Evolutionary conservation across 2,113 vertebrate genomes (phyloP), one percentile per base, ranked within the genome.

Genomic region (Laticauda colubrina): DNA sequence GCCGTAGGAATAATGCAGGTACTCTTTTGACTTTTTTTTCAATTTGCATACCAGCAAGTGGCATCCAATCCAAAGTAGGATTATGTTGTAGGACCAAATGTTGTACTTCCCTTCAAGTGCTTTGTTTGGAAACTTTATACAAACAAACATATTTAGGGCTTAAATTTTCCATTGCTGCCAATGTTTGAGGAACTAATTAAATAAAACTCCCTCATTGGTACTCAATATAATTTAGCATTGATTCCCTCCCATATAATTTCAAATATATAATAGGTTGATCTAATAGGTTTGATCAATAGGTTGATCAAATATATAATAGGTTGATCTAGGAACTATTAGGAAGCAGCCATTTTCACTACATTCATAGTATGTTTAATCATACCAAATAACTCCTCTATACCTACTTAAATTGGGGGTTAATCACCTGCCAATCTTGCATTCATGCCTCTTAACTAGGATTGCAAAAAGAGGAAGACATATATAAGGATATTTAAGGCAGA

Each of bases 401-500:
- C 34, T 61, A 87, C 4, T 81, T 4, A 55, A 93, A 1, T 92
- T 94, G 92, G 39, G 85, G 86, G 85, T 39, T 93, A 93, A 69
- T 87, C 91, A 57, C 11, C 89, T 94, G 88, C 34, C 86, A 53
- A 91, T 75, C 39, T 93, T 94, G 56, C 91, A 21, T 91, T 91
- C 29, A 81, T 39, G 93, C 55, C 94, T 54, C 23, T 69, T 23
- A 43, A 55, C 2, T 43, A n/a, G 87, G 56, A 1, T 3, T 11
- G 23, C 90, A 87, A 85, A 85, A 1, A 93, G 20, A 85, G 85
- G 61, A 15, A 92, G 39, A n/a, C 1, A n/a, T 5, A 91, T 24
- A 92, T 93, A 85, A 94, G 89, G 9, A 5, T 12, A 94, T 95
- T 96, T 95, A 57, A 92, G 43, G 34, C 43, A 39, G n/a, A 10